Base-by-base conservation (phyloP, 2,888 invertebrate genomes). In the Bellardia bayeri region DNA sequence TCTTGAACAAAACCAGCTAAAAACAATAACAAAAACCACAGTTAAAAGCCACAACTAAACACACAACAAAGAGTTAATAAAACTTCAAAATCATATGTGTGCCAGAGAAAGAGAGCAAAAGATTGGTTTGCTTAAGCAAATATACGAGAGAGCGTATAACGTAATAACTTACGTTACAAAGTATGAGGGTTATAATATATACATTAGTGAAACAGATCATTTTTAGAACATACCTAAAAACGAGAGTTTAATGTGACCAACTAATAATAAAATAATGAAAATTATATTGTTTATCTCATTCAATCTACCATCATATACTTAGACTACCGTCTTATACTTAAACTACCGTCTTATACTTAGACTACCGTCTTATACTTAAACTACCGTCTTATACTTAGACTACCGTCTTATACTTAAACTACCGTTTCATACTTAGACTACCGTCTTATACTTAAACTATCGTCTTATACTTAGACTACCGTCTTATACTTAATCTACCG, bases 111-210 rank as follows among this genome's bases (percentile, higher is more conserved):
- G 81, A 82, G 82, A 74, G 30, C n/a, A 58, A 71, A 80, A 74
- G 13, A 66, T 13, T 72, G 64, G 9, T 66, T 74, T 14, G 14
- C 45, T 71, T 40, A 49, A 2, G 14, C 3, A 40, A 16, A 63
- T 75, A 30, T 51, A n/a, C 30, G 45, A 56, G 45, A 71, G 58
- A 66, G n/a, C 58, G 37, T 51, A 56, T 64, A 69, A 86, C 75
- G 86, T 80, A 80, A 72, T 23, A 30, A 16, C n/a, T 83, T 79
- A 68, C 86, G 86, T 79, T 74, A 68, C 54, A 58, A 82, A 16
- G 51, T 49, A 30, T n/a, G 23, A 45, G 14, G 33, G 5, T 45
- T 45, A 23, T 54, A 40, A 56, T 8, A 16, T 3, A 49, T 23
- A 40, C 58, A 42, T 45, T 69, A 63, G 54, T 58, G 66, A 51